These are phyloP conservation scores for Linyphia triangularis DNA, from an alignment of 2,888 invertebrate genomes.

Conservation along the genomic window DNA sequence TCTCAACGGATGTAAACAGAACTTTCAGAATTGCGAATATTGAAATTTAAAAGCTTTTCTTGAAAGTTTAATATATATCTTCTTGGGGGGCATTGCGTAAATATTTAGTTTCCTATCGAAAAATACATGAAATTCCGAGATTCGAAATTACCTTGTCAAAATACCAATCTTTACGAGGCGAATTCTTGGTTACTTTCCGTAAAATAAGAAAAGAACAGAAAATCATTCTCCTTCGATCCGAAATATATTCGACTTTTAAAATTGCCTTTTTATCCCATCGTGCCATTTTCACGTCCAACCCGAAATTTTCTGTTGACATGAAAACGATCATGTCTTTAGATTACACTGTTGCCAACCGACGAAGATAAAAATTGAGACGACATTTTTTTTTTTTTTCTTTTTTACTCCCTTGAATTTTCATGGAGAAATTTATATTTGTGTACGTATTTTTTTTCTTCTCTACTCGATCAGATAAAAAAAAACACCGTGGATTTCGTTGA, in stretches of 20 bases:
- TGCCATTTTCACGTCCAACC: background rate
- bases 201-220: conserved; percentile 1
- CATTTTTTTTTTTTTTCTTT: conserved; percentile 35
- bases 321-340: background rate
- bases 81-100: no score
- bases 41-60: background rate
- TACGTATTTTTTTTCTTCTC: background rate
- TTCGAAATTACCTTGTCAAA: conserved; percentile 22
- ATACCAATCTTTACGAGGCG: background rate
- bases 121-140: no score
- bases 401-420: conserved; percentile 13
- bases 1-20: no score
- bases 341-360: conserved; percentile 1
- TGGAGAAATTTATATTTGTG: conserved; percentile 30
- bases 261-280: conserved; percentile 28
- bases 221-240: background rate
- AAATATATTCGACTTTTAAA: conserved; percentile 46
- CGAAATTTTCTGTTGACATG: background rate
- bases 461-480: background rate
- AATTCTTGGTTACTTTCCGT: background rate
- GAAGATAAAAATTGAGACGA: background rate
- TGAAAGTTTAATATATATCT: background rate
- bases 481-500: conserved; percentile 5
- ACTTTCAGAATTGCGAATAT: background rate
- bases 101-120: no score